Base-by-base conservation (phyloP, 2,113 vertebrate genomes). In the Mustela nigripes region DNA sequence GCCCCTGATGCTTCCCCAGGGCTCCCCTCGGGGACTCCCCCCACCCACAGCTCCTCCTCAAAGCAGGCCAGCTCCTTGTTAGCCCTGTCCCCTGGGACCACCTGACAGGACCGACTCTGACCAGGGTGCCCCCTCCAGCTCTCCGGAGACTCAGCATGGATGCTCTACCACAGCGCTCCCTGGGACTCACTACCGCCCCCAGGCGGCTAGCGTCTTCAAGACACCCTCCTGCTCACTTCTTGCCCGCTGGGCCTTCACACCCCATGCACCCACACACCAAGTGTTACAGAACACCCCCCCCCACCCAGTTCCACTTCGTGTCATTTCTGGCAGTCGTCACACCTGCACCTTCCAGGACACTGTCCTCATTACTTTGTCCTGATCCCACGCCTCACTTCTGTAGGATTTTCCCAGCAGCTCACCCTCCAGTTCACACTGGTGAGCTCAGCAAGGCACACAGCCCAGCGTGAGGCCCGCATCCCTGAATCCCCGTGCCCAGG, bases 231-330 rank as follows among this genome's bases (percentile, higher is more conserved):
- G 18, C 33, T 39, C 24, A 8, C 58, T 71, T 71, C 36, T 58
- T 19, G 18, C 7, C 1, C 24, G 26, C n/a, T 2, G 62, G 48
- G 69, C 42, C 33, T 39, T 36, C 56, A 33, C 9, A 85, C 3
- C 53, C 42, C 3, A 0, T 8, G 11, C 7, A 31, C 4, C 39
- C 1, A 0, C 33, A 5, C 14, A 62, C 56, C 31, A 14, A 19
- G 14, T 74, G 33, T 11, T 58, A 28, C 2, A 19, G 53, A 36
- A 42, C 42, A 42, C 42, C 42, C 42, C 42, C 24, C 28, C 63
- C 31, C n/a, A 50, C 24, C 11, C 9, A 60, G 11, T 11, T 15
- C 67, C 31, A 50, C 39, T 18, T 36, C 11, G 26, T 5, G 0
- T 19, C 4, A 31, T n/a, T 48, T 67, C 71, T n/a, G 71, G 5